Evolutionary conservation across 2,888 invertebrate species (phyloP), one percentile per base, ranked within the genome.

Genomic region (Blastobasis adustella): DNA sequence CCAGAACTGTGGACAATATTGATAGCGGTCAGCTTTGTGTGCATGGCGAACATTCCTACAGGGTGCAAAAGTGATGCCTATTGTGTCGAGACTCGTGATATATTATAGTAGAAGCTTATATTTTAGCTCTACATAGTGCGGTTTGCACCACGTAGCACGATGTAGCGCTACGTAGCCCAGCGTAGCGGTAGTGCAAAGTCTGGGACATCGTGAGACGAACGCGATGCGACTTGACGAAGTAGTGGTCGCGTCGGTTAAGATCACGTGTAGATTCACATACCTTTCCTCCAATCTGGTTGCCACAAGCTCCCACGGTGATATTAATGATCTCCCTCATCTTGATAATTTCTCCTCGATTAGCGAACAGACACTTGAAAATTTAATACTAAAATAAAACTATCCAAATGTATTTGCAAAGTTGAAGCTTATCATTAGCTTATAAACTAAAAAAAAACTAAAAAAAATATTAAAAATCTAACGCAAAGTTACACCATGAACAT

Each of bases 281-380:
- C 91, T 85, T 85, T 57, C 80, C 85, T 58, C 85, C 85, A 49
- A 85, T 81, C 62, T 84, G 83, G 63, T 85, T 85, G 59, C 94
- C 94, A 77, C 94, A 94, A 76, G 94, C 93, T 64, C 94, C 94
- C 64, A 91, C 93, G 83, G 94, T 94, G 61, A 94, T 85, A 69
- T 93, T 93, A 59, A 94, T 92, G 71, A 94, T 94, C 86, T 94
- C 94, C 79, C 94, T 91, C 94, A 94, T 94, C 79, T 88, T 90
- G 77, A 54, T 46, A 80, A 80, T 77, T 79, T 78, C 10, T 10
- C 39, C 49, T 49, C 52, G 58, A 63, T 55, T 53, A 51, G 36
- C 5, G 6, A 37, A 54, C 58, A 56, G 63, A 58, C 63, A 84
- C 84, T 85, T 76, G 80, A 68, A 66, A 82, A 86, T 84, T 86